Percentiles rank a stretch among this genome's conserved stretches.
Conservation (phyloP, 2,888 invertebrate species). For the Vesta saturnalis region DNA sequence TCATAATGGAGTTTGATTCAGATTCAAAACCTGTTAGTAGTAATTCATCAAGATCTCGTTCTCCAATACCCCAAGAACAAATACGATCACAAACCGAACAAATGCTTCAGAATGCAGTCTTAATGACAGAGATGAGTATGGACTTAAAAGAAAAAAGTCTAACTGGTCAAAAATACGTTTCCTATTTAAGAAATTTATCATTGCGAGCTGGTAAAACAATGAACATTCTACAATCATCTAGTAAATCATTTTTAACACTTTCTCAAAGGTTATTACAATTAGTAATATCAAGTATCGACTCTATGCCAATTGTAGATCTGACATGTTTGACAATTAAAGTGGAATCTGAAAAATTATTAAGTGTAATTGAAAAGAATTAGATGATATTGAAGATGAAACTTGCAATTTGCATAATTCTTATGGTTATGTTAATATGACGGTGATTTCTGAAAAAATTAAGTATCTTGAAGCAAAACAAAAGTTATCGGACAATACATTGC, state of each 20-base stretch:
- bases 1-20: neutral
- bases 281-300: constrained; percentile 48
- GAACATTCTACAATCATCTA: constrained; percentile 55
- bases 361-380: constrained; percentile 57
- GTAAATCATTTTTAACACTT: constrained; percentile 55
- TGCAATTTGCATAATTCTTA: constrained; percentile 41
- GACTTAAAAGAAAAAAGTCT: constrained; percentile 58
- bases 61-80: neutral
- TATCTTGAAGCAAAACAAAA: constrained; percentile 53
- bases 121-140: constrained; percentile 60
- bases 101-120: constrained; percentile 56
- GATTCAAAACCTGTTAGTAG: neutral
- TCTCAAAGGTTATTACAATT: constrained; percentile 55
- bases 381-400: constrained; percentile 55
- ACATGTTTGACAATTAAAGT: constrained; percentile 45
- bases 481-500: constrained; percentile 45
- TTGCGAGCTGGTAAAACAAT: constrained; percentile 57
- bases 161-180: constrained; percentile 59
- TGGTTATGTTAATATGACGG: constrained; percentile 41
- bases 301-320: constrained; percentile 40
- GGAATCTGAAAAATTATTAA: constrained; percentile 57
- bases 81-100: constrained; percentile 48
- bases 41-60: neutral
- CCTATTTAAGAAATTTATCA: constrained; percentile 56
- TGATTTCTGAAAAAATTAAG: constrained; percentile 57